Percentiles rank a stretch among this genome's conserved stretches.
Evolutionary conservation across 2,888 invertebrate species (phyloP).

Genomic region (Drosophila picticornis): DNA sequence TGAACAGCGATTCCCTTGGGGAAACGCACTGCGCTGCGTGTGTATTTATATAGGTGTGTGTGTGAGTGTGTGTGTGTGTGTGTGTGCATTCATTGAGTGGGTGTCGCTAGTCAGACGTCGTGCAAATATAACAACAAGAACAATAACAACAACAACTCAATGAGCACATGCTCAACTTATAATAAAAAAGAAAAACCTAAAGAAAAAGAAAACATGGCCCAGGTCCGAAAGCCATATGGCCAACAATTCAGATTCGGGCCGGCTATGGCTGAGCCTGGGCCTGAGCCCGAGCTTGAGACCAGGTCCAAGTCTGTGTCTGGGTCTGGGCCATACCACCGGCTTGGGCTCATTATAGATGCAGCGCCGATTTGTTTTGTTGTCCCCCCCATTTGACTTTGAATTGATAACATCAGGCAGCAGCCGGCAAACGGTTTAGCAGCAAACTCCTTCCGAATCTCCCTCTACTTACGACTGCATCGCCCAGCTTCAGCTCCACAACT

Average conservation of each 20-base stretch:
- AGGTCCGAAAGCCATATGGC: constrained; percentile 62
- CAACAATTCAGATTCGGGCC: constrained; percentile 36
- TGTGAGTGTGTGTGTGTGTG: constrained; percentile 28
- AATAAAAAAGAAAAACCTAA: constrained; percentile 17
- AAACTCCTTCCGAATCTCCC: constrained; percentile 16
- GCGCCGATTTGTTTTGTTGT: constrained; percentile 84
- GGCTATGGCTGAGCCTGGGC: background rate
- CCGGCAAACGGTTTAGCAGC: constrained; percentile 35
- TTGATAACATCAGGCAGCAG: constrained; percentile 80
- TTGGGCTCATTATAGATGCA: constrained; percentile 81
- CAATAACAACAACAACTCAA: constrained; percentile 66
- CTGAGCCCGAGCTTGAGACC: constrained; percentile 8
- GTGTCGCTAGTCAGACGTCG: constrained; percentile 57
- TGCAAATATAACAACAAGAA: constrained; percentile 36
- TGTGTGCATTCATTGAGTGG: constrained; percentile 43
- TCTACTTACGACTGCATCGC: constrained; percentile 1
- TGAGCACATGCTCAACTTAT: constrained; percentile 65
- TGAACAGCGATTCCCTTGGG: constrained; percentile 39
- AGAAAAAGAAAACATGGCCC: constrained; percentile 27
- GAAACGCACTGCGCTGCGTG: constrained; percentile 59
- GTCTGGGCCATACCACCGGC: constrained; percentile 33
- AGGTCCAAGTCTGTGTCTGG: constrained; percentile 7
- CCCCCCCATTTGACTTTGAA: constrained; percentile 83
- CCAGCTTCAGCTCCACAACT: constrained; percentile 21
- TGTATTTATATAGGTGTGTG: constrained; percentile 41